These are phyloP conservation scores for Oplegnathus fasciatus DNA, from an alignment of 2,113 vertebrate genomes.

Conservation along the genomic window DNA sequence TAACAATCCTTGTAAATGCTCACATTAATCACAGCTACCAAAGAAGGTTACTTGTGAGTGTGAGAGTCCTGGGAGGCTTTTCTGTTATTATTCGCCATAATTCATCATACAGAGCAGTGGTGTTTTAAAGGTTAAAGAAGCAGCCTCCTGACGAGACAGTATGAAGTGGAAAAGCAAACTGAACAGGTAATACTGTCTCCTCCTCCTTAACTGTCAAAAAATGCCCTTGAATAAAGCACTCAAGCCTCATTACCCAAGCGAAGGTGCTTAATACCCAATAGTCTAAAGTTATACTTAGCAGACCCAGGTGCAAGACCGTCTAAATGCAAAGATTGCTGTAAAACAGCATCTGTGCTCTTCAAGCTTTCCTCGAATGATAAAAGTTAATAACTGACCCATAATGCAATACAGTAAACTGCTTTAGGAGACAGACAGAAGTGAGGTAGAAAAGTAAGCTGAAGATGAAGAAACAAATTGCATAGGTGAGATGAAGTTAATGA, in stretches of 20 bases:
- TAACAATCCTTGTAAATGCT: slow-evolving; percentile 47
- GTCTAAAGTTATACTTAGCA: slow-evolving; percentile 53
- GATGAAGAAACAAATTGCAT: slow-evolving; percentile 5
- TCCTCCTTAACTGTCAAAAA: slow-evolving; percentile 54
- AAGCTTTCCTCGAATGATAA: slow-evolving; percentile 33
- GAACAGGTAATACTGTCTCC: slow-evolving; percentile 44
- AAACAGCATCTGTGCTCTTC: slow-evolving; percentile 66
- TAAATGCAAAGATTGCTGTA: slow-evolving; percentile 52
- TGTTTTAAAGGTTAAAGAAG: slow-evolving; percentile 74
- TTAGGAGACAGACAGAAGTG: slow-evolving; percentile 77
- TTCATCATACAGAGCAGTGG: slow-evolving; percentile 61
- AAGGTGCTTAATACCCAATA: slow-evolving; percentile 48
- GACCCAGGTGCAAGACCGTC: slow-evolving; percentile 40
- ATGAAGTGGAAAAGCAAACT: slow-evolving; percentile 43
- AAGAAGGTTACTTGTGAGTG: slow-evolving; percentile 55
- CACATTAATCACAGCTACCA: slow-evolving; percentile 70
- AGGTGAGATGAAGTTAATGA: neutral
- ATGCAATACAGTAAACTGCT: slow-evolving; percentile 36
- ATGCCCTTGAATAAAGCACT: slow-evolving; percentile 67
- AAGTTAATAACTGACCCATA: slow-evolving; percentile 40
- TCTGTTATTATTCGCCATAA: slow-evolving; percentile 61
- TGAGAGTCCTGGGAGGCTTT: slow-evolving; percentile 35
- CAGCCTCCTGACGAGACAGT: slow-evolving; percentile 44
- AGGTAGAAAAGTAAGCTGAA: neutral
- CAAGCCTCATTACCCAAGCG: slow-evolving; percentile 51